These are phyloP conservation scores for Prosapia bicincta DNA, from an alignment of 2,888 invertebrate species.

Conservation along the genomic window DNA sequence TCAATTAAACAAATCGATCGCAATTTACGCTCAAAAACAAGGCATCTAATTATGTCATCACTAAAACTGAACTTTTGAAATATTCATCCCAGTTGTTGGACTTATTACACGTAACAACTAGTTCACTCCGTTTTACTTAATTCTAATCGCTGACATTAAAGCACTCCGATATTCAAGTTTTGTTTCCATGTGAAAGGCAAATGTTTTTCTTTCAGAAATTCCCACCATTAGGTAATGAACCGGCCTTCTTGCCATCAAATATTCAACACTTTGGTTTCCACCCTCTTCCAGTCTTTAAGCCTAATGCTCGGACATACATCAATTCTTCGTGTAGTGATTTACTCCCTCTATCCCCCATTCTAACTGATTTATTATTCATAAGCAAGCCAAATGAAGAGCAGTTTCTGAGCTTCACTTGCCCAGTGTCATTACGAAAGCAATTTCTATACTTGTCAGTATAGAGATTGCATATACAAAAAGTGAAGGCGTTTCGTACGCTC, in stretches of 20 bases:
- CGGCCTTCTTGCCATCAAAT: background rate
- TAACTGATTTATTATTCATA: background rate
- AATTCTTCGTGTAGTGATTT: background rate
- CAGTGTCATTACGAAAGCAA: background rate
- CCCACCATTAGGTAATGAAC: background rate
- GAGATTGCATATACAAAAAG: too few species aligned
- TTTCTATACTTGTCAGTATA: background rate
- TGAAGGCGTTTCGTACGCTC: too few species aligned
- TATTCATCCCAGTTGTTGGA: background rate
- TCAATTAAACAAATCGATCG: background rate
- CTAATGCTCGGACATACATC: background rate
- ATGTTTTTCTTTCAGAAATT: background rate
- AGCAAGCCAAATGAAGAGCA: background rate
- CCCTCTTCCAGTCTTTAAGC: background rate
- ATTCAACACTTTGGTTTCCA: background rate
- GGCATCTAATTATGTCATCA: background rate
- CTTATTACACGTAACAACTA: background rate
- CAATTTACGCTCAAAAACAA: background rate
- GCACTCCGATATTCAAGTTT: background rate
- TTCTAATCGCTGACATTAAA: background rate
- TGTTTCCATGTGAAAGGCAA: background rate
- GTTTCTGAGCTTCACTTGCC: background rate
- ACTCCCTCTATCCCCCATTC: background rate
- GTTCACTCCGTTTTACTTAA: background rate
- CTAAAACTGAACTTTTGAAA: background rate